Evolutionary conservation across 30 jellyfish, hydroid and myxozoan species (phyloP), one percentile per base, ranked within the genome.

Genomic region (Phacellophora camtschatica): DNA sequence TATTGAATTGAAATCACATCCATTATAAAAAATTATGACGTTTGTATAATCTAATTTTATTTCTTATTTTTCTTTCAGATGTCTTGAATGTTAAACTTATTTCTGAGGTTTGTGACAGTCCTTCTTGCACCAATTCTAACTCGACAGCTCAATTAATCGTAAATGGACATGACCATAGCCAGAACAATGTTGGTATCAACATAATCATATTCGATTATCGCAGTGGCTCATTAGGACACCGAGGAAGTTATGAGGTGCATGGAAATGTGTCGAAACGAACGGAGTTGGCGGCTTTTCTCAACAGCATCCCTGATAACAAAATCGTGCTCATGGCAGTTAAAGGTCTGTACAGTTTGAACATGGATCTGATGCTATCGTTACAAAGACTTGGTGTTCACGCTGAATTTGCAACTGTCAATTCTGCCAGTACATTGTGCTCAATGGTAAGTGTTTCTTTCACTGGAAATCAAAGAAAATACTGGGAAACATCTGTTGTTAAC

Each of bases 301-400:
- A 66, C 57, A 23, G 48, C 9, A 27, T 66, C 5, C 74, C 91
- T 11, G 12, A 51, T 5, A 69, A 69, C 9, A 80, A 80, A 36
- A 39, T 80, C 6, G 69, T 80, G 3, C 50, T 80, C 70, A 49
- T 80, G 69, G 76, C 71, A 2, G 75, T 25, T 3, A 33, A 49
- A 42, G 69, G 25, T 9, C 70, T 57, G 13, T 56, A 49, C 2
- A 36, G 8, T 12, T 4, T 65, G 4, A 39, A 65, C 31, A 36
- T n/a, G 11, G 13, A 20, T 15, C 53, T 61, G 0, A 67, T 84
- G 9, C n/a, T 23, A 24, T 76, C 91, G 3, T 53, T 80, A 13
- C 83, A 80, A 43, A 59, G 35, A 41, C 53, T 15, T 29, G 91
- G 91, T 2, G 84, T 80, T 1, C 66, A 83, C 1, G 83, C 84